Base-by-base conservation (phyloP, 35 echinoderm and acorn worm species). In the Chiridota heheva region DNA sequence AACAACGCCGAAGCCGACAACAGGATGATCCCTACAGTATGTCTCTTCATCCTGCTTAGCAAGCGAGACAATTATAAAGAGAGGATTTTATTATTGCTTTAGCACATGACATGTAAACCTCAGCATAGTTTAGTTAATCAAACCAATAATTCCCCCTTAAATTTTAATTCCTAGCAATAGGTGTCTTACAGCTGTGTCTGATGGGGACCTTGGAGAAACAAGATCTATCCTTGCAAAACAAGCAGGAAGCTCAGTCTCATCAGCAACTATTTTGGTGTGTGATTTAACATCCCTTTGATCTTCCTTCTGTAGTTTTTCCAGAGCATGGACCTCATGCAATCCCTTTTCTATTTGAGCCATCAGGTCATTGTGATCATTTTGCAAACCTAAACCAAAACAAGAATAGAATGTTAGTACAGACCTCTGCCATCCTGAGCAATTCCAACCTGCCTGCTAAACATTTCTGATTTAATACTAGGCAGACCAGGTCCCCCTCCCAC, bases 281-380 rank as follows among this genome's bases (percentile, higher is more conserved):
- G 44, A 47, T 40, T 37, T 72, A 29, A 48, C 44, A n/a, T 31
- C 61, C 27, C 73, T 77, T 2, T 81, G 47, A 2, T 7, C 40
- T 33, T 44, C 76, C 32, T 65, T 36, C 26, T 80, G 61, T 33
- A 80, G 76, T 59, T 81, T 88, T 16, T 94, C 85, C n/a, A 66
- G 33, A 15, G 67, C 60, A 42, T 94, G 91, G 1, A 94, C 64
- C 16, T 72, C 80, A 64, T 94, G 91, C 10, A 94, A 46, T 20
- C 78, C 86, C 30, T 63, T 32, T 43, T 94, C 91, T 51, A 94
- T 84, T 0, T 94, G 53, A 7, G 25, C 34, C 91, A 94, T 94
- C 1, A 88, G 37, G 1, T 72, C 86, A 63, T 94, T 94, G 57
- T 94, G 86, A 42, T 94, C 91, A 84, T 94, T 94, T 37, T 94